Evolutionary conservation across 37 sponge, comb jelly and placozoan species (phyloP).

Genomic region (Diacarnus erythraeanus): DNA sequence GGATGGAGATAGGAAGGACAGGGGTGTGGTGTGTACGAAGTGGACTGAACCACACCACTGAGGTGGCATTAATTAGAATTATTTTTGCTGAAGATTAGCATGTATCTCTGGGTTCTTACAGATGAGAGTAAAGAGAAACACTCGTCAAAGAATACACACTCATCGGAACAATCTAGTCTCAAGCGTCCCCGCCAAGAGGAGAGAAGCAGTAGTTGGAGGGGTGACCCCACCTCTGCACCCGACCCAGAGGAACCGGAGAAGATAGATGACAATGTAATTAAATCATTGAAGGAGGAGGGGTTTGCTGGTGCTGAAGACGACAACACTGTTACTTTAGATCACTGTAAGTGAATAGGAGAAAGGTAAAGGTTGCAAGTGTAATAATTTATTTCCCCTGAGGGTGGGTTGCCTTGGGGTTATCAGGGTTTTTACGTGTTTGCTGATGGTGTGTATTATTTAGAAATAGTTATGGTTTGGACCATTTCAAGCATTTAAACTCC

Average conservation of each 20-base stretch:
- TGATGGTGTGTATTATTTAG: too few relatives aligned
- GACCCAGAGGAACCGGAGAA: slow-evolving; percentile 57
- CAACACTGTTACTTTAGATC: slow-evolving; percentile 54
- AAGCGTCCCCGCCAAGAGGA: slow-evolving; percentile 25
- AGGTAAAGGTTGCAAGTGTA: not conserved
- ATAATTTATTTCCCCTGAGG: not conserved
- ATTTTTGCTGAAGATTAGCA: not conserved
- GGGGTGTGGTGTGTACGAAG: too few relatives aligned
- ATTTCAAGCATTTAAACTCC: too few relatives aligned
- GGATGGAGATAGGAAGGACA: too few relatives aligned
- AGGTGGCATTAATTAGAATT: not conserved
- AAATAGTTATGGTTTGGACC: too few relatives aligned
- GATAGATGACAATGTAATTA: slow-evolving; percentile 21
- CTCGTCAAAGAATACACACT: not conserved
- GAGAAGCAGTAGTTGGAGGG: not conserved
- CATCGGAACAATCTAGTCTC: not conserved
- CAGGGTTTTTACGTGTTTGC: too few relatives aligned
- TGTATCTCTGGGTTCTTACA: too few relatives aligned
- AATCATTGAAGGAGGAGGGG: not conserved
- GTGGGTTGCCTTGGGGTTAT: too few relatives aligned
- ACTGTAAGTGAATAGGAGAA: slow-evolving; percentile 35
- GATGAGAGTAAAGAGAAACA: not conserved
- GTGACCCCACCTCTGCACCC: slow-evolving; percentile 37
- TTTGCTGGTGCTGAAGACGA: slow-evolving; percentile 61
- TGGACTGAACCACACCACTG: too few relatives aligned